Evolutionary conservation across 1,140 invertebrate species (phyloP), one percentile per base, ranked within the genome.

Genomic region (Coptotermes formosanus): DNA sequence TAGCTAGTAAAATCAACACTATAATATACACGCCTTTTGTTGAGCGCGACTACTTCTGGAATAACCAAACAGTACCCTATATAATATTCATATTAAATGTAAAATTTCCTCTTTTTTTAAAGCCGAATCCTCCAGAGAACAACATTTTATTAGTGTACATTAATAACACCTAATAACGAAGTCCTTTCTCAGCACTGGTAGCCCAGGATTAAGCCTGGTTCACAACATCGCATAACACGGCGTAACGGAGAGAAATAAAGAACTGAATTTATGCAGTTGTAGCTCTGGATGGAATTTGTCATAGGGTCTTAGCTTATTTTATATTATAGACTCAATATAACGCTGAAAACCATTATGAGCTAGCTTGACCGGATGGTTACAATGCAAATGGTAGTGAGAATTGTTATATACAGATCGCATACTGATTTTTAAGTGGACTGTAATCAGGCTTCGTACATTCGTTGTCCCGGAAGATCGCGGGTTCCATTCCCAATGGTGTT

Each of bases 1-100:
- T 45, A 84, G 45, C 82, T 38, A 55, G 12, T 55, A 64, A 86
- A 86, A 86, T 86, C 86, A 86, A 86, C 86, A 86, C 86, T 81
- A 84, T 52, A 52, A 43, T 86, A 38, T 81, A 82, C 16, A 82
- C 38, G 82, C 82, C 44, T 59, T 30, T 52, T 23, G 83, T n/a
- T 83, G 25, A 30, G 25, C 45, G 38, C 23, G 48, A 59, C 25
- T 59, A 38, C n/a, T 30, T 55, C 38, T 43, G 59, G 59, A 85
- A 85, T 48, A 30, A 32, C 30, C 43, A 30, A 69, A 64, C 21
- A 25, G 59, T 59, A 85, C 81, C 44, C 85, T 85, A 44, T 75
- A 85, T 44, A 75, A 59, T 59, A 59, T 44, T 85, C 85, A 44
- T 38, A 21, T 23, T 85, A 44, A 85, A 85, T 85, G 52, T 44